Evolutionary conservation across 2,888 invertebrate species (phyloP), one percentile per base, ranked within the genome.

Genomic region (Chalcosyrphus nemorum): DNA sequence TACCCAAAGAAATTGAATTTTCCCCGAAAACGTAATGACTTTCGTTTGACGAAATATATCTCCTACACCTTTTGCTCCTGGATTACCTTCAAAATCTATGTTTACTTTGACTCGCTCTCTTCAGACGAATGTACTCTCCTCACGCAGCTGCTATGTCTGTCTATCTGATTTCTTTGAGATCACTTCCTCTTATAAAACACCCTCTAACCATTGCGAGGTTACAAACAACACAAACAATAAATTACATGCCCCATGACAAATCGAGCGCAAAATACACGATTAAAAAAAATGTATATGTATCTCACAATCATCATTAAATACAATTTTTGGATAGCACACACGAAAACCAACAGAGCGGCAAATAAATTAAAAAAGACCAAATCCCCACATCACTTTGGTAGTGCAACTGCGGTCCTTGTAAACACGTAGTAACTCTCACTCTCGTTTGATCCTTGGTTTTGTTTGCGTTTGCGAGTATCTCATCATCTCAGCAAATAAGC

Each of bases 401-500:
- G 68, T 78, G 65, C 59, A 71, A 56, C 43, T 45, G 35, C 32
- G 57, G 24, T 59, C 21, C 38, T n/a, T 50, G 72, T 54, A 66
- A 61, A 41, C 57, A 17, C 21, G 21, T 32, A 47, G 19, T 50
- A 57, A 72, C 41, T 77, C 45, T 72, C 61, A 66, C 77, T 68
- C 61, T 68, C 66, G 56, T 72, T 82, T 78, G 65, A 80, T 61
- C 61, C 71, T 77, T 59, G 61, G 2, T 7, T n/a, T 77, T 71
- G 29, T 63, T 77, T 77, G 54, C 38, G 2, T 77, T 72, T 81
- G 68, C 80, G 32, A 47, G 65, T 70, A 80, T 84, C 84, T 80
- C 84, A 84, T 84, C 80, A 84, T 78, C 76, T 81, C 50, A 13
- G 57, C 75, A 81, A 74, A 78, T 68, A 86, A 74, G 71, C 86